phyloP scores from a whole-genome alignment of 2,888 invertebrate species.

The Sarcophaga carnaria region DNA sequence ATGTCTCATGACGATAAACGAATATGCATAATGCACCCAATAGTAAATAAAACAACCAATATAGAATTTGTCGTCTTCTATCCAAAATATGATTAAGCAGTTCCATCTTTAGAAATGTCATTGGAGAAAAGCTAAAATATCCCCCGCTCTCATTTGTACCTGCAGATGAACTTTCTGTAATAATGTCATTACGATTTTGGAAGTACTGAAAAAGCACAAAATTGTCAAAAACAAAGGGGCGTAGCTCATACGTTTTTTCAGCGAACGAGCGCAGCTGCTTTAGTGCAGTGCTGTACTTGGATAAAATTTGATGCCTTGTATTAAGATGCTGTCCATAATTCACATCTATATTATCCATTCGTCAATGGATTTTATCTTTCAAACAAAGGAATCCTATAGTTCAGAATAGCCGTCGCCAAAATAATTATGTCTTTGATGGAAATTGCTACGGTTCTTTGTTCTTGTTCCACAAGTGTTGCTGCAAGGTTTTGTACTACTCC shows the following conservation, averaged over 20 bases:
- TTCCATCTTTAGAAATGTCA: conserved; percentile 81
- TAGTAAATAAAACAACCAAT: conserved; percentile 78
- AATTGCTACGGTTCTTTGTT: background rate
- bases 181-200: conserved; percentile 74
- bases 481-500: background rate
- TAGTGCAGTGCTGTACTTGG: conserved; percentile 84
- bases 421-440: background rate
- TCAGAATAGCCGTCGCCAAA: background rate
- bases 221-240: conserved; percentile 85
- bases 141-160: conserved; percentile 73
- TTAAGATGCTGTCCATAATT: conserved; percentile 56
- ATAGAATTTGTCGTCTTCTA: conserved; percentile 79
- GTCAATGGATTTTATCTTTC: background rate
- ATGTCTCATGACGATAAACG: conserved; percentile 76
- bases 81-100: conserved; percentile 81
- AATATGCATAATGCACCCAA: conserved; percentile 78
- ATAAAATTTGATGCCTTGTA: conserved; percentile 78
- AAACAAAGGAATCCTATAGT: background rate
- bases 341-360: conserved; percentile 70
- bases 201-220: conserved; percentile 84
- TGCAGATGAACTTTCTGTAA: conserved; percentile 15
- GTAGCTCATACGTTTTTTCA: conserved; percentile 83
- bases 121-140: conserved; percentile 52
- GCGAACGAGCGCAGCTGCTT: conserved; percentile 84
- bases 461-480: conserved; percentile 6